Conservation (phyloP, 2,113 vertebrate species). For the Apteryx owenii region DNA sequence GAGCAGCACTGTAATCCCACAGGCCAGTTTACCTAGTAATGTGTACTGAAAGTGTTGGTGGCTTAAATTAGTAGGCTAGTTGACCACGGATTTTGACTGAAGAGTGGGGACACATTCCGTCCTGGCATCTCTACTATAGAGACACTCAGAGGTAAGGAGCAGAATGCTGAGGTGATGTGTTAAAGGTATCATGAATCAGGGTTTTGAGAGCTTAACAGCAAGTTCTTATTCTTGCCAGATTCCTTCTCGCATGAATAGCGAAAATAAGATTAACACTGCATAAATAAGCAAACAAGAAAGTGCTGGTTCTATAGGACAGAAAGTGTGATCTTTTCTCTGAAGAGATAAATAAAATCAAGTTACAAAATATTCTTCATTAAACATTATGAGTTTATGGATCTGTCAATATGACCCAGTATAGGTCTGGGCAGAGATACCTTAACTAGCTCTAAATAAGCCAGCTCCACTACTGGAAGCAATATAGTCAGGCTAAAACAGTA, state of each 20-base stretch:
- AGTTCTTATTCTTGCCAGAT: not conserved
- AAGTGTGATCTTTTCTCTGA: slow-evolving; percentile 24
- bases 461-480: not conserved
- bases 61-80: not conserved
- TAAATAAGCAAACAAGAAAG: slow-evolving; percentile 21
- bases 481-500: not conserved
- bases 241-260: not conserved
- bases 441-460: not conserved
- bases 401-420: not conserved
- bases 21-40: not conserved
- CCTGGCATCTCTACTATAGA: not conserved
- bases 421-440: not conserved
- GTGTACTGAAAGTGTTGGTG: not conserved
- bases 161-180: not conserved
- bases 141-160: not conserved
- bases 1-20: not conserved
- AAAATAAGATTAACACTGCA: slow-evolving; percentile 34
- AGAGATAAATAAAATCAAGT: slow-evolving; percentile 22
- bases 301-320: not conserved
- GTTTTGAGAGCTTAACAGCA: slow-evolving; percentile 5
- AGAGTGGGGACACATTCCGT: not conserved
- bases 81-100: not conserved
- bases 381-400: not conserved
- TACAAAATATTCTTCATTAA: not conserved
- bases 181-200: not conserved